Conservation (phyloP, 1,140 invertebrate genomes). For the Macrobrachium rosenbergii region DNA sequence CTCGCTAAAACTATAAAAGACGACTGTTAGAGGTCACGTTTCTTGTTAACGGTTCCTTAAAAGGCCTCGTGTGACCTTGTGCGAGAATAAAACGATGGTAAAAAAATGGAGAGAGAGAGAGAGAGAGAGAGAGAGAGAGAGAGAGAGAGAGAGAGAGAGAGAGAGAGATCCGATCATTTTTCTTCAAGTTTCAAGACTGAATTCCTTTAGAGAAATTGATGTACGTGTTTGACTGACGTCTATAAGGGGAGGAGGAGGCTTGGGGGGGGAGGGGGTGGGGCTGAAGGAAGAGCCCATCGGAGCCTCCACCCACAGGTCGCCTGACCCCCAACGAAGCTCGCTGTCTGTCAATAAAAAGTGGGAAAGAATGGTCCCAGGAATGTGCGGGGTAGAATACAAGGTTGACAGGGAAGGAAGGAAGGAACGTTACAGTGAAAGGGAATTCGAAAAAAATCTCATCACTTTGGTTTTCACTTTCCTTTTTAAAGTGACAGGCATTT, state of each 20-base stretch:
- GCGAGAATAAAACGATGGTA: background rate
- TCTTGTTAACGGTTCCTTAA: too few species aligned
- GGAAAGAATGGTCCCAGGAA: background rate
- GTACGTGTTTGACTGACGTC: background rate
- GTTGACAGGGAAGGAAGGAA: background rate
- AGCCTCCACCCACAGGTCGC: too few species aligned
- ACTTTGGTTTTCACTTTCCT: background rate
- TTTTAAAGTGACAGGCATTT: too few species aligned
- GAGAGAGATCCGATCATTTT: background rate
- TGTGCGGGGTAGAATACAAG: too few species aligned
- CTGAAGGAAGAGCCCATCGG: background rate
- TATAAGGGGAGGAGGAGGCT: background rate
- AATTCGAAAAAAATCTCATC: background rate
- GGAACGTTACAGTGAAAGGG: background rate
- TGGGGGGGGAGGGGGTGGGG: background rate
- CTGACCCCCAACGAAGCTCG: too few species aligned
- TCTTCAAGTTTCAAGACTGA: background rate
- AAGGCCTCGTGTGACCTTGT: too few species aligned
- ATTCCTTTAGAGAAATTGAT: background rate
- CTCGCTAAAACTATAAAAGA: too few species aligned
- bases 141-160: too few species aligned
- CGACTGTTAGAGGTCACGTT: too few species aligned
- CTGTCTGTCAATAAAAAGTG: background rate
- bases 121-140: background rate
- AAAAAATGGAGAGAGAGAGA: background rate